These are phyloP conservation scores for Apteryx mantelli DNA, from an alignment of 2,113 vertebrate genomes.

Conservation along the genomic window DNA sequence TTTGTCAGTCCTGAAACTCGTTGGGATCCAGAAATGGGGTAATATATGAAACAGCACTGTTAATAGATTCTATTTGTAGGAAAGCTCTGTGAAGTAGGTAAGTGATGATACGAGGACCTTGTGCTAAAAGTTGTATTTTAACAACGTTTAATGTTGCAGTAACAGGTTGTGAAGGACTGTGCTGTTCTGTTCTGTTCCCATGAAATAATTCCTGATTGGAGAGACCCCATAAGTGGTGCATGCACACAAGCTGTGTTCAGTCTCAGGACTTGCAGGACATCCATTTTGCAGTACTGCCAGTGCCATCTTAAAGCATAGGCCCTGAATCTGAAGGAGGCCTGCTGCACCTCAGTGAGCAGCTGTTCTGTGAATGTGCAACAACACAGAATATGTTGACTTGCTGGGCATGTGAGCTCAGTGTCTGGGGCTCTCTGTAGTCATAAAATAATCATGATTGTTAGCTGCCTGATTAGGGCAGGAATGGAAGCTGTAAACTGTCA, in stretches of 20 bases:
- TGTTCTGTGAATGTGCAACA: background rate
- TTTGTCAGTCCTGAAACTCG: background rate
- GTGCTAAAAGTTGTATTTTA: background rate
- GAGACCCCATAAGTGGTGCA: accelerated
- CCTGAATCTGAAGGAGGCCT: background rate
- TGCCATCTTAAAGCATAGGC: background rate
- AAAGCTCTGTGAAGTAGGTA: background rate
- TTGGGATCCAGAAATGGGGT: background rate
- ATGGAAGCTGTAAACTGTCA: background rate
- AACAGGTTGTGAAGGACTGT: background rate
- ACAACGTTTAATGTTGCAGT: background rate
- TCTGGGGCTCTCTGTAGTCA: background rate
- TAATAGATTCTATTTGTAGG: background rate
- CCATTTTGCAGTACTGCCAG: background rate
- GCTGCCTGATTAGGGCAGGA: background rate
- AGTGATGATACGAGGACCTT: background rate
- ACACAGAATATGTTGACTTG: background rate
- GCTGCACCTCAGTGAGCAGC: background rate
- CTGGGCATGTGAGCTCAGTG: background rate
- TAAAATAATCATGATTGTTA: background rate
- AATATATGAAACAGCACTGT: background rate
- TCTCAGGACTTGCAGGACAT: background rate
- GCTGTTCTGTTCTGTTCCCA: background rate
- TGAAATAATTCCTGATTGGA: background rate
- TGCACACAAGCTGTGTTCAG: background rate